Conservation (phyloP, 1,140 invertebrate genomes). For the Oreohelix idahoensis region DNA sequence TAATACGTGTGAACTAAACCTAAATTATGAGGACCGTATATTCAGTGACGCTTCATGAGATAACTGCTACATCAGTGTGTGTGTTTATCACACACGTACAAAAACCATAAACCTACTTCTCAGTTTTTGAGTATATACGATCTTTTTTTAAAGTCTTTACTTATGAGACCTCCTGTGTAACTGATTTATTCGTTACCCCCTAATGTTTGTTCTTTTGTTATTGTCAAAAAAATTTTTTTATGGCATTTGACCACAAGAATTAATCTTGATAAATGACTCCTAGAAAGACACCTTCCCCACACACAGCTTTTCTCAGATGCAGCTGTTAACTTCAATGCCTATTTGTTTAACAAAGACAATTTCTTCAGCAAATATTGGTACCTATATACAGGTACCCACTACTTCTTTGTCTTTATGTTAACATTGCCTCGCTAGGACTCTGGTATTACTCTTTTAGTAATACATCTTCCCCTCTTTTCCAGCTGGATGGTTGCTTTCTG, state of each 20-base stretch:
- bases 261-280: background rate
- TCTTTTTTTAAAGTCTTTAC: background rate
- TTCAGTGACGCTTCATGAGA: background rate
- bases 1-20: background rate
- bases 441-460: no score
- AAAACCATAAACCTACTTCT: background rate
- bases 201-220: slow-evolving; percentile 12
- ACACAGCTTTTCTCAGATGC: no score
- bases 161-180: background rate
- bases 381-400: no score
- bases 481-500: no score
- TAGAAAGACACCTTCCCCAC: background rate
- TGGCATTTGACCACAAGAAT: background rate
- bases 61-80: background rate
- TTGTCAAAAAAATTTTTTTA: background rate
- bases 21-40: background rate
- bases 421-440: no score
- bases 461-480: no score
- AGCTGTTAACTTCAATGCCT: no score
- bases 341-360: no score
- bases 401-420: no score
- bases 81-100: background rate
- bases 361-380: no score
- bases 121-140: background rate
- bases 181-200: background rate